A percentile compares a stretch with the other conserved stretches of the same genome.
Evolutionary conservation across 2,888 invertebrate genomes (phyloP).

Genomic region (Acrobasis suavella): DNA sequence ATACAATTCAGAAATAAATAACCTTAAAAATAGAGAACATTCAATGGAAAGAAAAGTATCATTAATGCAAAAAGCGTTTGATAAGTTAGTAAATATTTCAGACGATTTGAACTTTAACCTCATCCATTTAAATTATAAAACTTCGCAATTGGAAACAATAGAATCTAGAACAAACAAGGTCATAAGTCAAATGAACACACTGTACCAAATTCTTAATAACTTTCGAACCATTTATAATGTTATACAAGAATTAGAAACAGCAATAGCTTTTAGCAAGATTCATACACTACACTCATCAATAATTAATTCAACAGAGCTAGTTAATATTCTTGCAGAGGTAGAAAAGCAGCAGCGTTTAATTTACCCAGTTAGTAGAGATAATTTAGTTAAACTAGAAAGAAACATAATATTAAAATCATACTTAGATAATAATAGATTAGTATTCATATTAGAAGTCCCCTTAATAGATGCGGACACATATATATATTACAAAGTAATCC

Average conservation of each 20-base stretch:
- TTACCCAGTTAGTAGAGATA: slow-evolving; percentile 15
- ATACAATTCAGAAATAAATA: slow-evolving; percentile 23
- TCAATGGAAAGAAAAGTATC: slow-evolving; percentile 23
- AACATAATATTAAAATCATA: slow-evolving; percentile 26
- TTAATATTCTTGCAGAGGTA: slow-evolving; percentile 19
- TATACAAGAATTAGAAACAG: slow-evolving; percentile 27
- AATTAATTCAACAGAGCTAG: slow-evolving; percentile 27
- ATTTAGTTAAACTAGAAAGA: slow-evolving; percentile 27
- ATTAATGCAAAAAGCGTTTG: too few species aligned
- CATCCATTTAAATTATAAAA: slow-evolving; percentile 21
- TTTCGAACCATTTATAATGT: slow-evolving; percentile 27
- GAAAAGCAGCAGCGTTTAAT: slow-evolving; percentile 24
- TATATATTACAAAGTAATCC: slow-evolving; percentile 23
- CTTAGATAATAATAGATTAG: slow-evolving; percentile 17
- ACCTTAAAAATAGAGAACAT: slow-evolving; percentile 23
- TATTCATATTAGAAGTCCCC: slow-evolving; percentile 22
- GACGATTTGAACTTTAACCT: slow-evolving; percentile 24
- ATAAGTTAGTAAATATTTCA: slow-evolving; percentile 25
- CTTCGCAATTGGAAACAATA: background rate
- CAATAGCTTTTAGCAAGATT: slow-evolving; percentile 29
- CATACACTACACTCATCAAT: slow-evolving; percentile 26
- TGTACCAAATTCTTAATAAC: slow-evolving; percentile 27
- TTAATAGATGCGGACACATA: slow-evolving; percentile 22
- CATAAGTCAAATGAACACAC: slow-evolving; percentile 22
- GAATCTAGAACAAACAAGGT: background rate